Conservation (phyloP, 2,797 vertebrate genomes). For the Syngnathus acus region DNA sequence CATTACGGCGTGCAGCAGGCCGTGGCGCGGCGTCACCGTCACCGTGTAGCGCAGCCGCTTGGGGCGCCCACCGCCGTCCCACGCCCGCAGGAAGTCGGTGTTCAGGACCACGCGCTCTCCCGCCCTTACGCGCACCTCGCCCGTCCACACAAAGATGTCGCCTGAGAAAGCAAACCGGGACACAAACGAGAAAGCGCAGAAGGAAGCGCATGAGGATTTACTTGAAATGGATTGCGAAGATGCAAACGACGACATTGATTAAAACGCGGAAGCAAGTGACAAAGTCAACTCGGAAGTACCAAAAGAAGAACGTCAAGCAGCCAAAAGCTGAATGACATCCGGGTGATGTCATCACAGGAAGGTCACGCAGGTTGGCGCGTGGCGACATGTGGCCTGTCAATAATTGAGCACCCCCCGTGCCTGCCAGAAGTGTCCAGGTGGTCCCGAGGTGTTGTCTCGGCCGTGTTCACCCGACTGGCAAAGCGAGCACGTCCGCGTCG, state of each 20-base stretch:
- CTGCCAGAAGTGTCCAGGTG: constrained; percentile 46
- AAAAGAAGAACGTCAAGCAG: neutral
- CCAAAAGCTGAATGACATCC: too few species aligned
- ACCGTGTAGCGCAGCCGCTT: constrained; percentile 83
- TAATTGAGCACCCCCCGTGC: constrained; percentile 64
- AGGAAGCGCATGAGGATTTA: too few species aligned
- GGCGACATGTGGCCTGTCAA: constrained; percentile 38
- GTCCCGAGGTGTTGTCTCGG: constrained; percentile 8
- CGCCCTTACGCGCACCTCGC: constrained; percentile 80
- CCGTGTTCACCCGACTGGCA: constrained; percentile 61
- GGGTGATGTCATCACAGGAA: neutral
- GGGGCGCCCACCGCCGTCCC: constrained; percentile 79
- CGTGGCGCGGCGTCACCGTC: constrained; percentile 76
- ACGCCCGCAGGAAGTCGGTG: constrained; percentile 87
- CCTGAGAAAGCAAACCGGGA: constrained; percentile 51
- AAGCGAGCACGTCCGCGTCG: constrained; percentile 25
- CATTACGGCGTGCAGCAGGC: constrained; percentile 82
- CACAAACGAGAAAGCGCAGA: too few species aligned
- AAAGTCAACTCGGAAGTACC: too few species aligned
- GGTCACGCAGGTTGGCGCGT: neutral
- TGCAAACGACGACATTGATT: too few species aligned
- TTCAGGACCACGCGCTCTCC: constrained; percentile 87
- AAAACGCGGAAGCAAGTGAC: too few species aligned
- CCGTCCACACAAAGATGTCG: constrained; percentile 79
- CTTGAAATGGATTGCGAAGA: too few species aligned